Conservation (phyloP, 2,888 invertebrate genomes). For the Pheosia tremula region DNA sequence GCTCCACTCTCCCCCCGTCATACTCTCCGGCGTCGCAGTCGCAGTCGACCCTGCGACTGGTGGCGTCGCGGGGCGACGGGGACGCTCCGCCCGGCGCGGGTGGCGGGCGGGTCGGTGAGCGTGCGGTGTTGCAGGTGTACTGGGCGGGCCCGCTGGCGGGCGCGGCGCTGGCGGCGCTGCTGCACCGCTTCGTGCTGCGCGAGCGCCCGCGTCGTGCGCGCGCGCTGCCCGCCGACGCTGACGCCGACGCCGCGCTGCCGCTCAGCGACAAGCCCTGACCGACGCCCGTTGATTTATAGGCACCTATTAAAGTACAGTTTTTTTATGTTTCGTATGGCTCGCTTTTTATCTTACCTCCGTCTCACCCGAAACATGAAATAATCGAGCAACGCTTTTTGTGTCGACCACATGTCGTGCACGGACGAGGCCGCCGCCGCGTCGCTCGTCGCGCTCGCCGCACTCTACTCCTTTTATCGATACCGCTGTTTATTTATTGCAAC, state of each 20-base stretch:
- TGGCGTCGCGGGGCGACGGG: neutral
- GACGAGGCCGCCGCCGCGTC: too few species aligned
- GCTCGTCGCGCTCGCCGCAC: too few species aligned
- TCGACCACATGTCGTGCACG: too few species aligned
- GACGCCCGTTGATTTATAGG: neutral
- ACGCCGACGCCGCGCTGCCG: conserved; percentile 82
- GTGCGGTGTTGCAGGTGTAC: conserved; percentile 71
- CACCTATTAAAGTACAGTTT: conserved; percentile 5
- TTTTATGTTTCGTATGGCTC: neutral
- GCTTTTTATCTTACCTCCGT: neutral
- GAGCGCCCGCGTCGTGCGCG: conserved; percentile 75
- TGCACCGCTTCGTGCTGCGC: conserved; percentile 60
- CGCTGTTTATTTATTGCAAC: too few species aligned
- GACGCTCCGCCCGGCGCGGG: neutral
- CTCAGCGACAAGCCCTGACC: conserved; percentile 70
- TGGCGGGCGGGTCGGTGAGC: neutral
- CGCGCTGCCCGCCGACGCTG: conserved; percentile 53
- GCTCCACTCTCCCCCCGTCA: too few species aligned
- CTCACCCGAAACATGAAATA: neutral
- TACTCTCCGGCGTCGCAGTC: too few species aligned
- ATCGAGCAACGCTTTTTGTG: too few species aligned
- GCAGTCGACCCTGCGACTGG: too few species aligned
- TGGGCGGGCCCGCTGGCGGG: conserved; percentile 73
- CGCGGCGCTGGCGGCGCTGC: conserved; percentile 58
- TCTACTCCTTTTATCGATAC: too few species aligned